phyloP scores from a whole-genome alignment of 2,797 vertebrate species.

The Spheniscus humboldti region DNA sequence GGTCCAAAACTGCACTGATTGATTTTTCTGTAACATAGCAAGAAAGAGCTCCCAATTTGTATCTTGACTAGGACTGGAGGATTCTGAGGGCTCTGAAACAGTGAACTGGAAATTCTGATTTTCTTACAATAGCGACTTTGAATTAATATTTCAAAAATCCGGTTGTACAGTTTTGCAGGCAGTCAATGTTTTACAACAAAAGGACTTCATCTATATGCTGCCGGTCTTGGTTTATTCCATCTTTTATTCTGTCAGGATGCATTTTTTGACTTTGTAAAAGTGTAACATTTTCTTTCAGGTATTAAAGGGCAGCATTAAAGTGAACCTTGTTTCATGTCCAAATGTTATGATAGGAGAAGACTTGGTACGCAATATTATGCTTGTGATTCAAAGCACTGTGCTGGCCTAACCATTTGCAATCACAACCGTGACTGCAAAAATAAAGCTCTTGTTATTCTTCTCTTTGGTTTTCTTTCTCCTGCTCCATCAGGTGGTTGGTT shows the following conservation, averaged over 20 bases:
- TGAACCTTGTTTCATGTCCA: fast-evolving
- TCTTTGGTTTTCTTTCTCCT: not conserved
- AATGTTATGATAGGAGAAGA: not conserved
- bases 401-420: not conserved
- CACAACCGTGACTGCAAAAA: not conserved
- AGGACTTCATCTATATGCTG: not conserved
- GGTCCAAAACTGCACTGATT: not conserved
- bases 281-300: not conserved
- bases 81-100: not conserved
- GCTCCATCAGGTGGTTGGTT: not conserved
- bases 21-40: not conserved
- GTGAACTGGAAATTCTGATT: not conserved
- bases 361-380: not conserved
- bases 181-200: not conserved
- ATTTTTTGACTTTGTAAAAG: not conserved
- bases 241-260: not conserved
- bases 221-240: not conserved
- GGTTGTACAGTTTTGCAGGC: not conserved
- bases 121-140: not conserved
- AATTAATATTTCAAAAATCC: not conserved
- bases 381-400: not conserved
- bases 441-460: not conserved
- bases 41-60: not conserved
- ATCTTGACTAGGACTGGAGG: not conserved
- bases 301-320: not conserved